Evolutionary conservation across 2,113 vertebrate species (phyloP).

Genomic region (Cyrtonyx montezumae): DNA sequence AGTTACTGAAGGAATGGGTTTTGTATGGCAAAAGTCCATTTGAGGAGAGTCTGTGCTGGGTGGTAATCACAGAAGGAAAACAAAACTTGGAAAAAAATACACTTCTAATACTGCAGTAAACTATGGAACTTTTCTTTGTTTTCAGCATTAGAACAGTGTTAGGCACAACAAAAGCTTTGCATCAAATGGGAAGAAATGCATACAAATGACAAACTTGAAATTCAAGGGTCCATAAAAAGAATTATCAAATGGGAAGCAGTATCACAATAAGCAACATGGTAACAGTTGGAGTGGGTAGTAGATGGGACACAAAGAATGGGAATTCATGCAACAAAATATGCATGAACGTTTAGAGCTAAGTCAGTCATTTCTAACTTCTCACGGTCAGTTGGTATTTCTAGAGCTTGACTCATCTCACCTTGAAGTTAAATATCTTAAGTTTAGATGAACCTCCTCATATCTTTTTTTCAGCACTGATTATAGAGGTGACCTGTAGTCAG

Average conservation of each 20-base stretch:
- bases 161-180: not conserved
- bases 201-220: not conserved
- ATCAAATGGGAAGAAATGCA: not conserved
- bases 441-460: not conserved
- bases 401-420: not conserved
- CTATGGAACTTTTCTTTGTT: not conserved
- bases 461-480: not conserved
- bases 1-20: not conserved
- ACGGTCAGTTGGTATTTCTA: not conserved
- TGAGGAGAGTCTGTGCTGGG: not conserved
- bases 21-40: not conserved
- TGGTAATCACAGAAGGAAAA: not conserved
- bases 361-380: not conserved
- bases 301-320: not conserved
- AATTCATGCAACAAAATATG: not conserved
- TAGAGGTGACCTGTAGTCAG: not conserved
- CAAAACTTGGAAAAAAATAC: not conserved
- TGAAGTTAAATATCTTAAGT: not conserved
- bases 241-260: not conserved
- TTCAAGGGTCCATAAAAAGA: not conserved
- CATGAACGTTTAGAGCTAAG: not conserved
- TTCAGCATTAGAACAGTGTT: not conserved
- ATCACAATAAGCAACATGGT: not conserved
- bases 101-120: not conserved
- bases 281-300: not conserved